phyloP scores from a whole-genome alignment of 2,113 vertebrate genomes.

The rat (Rattus norvegicus) region DNA sequence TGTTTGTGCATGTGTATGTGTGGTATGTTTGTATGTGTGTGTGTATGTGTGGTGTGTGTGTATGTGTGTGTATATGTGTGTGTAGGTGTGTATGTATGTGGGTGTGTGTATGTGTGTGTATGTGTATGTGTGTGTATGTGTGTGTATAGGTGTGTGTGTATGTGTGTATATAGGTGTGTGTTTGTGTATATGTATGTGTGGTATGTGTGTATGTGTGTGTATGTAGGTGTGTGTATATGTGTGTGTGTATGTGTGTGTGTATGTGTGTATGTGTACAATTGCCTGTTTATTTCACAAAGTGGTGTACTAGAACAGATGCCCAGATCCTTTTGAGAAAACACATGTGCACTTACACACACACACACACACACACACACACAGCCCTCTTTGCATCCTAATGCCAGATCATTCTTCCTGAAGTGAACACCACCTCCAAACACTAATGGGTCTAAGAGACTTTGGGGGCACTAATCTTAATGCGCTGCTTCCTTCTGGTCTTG shows the following conservation, averaged over 20 bases:
- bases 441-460: slow-evolving; percentile 63
- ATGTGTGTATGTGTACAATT: background rate
- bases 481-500: slow-evolving; percentile 73
- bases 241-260: background rate
- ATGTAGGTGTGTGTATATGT: background rate
- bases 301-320: slow-evolving; percentile 17
- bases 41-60: no score
- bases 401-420: slow-evolving; percentile 54
- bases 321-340: slow-evolving; percentile 47
- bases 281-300: background rate
- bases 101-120: no score
- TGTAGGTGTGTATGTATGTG: no score
- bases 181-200: background rate
- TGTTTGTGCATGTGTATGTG: no score
- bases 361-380: background rate
- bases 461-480: slow-evolving; percentile 63
- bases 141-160: background rate
- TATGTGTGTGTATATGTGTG: no score
- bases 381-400: background rate
- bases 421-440: slow-evolving; percentile 43
- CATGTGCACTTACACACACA: no score
- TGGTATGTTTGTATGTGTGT: no score
- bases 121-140: no score
- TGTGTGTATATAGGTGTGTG: background rate
- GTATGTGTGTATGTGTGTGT: background rate